phyloP scores from a whole-genome alignment of 2,888 invertebrate species.

The Himalopsyche kuldschensis region DNA sequence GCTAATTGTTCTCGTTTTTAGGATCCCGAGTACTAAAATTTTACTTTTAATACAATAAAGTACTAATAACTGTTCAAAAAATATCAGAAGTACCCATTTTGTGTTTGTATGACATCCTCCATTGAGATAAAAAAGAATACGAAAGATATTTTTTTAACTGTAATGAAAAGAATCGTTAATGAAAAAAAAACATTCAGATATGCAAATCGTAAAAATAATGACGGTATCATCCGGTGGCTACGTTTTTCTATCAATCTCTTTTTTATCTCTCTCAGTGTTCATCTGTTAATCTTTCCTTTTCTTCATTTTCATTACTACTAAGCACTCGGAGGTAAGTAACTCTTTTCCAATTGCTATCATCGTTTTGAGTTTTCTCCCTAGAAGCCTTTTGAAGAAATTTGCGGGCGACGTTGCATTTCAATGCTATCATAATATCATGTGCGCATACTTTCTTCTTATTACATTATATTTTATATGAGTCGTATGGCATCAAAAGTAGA shows the following conservation, averaged over 20 bases:
- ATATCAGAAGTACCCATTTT: no score
- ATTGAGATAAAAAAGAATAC: no score
- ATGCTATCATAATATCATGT: no score
- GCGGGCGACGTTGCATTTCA: background rate
- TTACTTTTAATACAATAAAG: no score
- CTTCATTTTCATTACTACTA: background rate
- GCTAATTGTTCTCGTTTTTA: no score
- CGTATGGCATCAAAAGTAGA: no score
- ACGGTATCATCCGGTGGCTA: background rate
- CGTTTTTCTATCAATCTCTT: background rate
- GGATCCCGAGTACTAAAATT: no score
- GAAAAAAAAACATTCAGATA: background rate
- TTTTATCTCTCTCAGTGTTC: background rate
- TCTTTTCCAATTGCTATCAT: background rate
- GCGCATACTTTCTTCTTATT: no score
- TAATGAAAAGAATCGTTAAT: background rate
- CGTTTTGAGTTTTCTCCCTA: background rate
- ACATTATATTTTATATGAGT: no score
- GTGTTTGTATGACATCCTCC: no score
- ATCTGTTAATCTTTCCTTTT: background rate
- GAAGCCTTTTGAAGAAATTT: background rate
- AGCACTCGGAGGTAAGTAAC: background rate
- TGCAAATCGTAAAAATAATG: background rate
- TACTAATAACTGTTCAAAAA: no score
- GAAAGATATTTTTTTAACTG: no score